phyloP scores from a whole-genome alignment of 2,113 vertebrate species.

The Arothron firmamentum region DNA sequence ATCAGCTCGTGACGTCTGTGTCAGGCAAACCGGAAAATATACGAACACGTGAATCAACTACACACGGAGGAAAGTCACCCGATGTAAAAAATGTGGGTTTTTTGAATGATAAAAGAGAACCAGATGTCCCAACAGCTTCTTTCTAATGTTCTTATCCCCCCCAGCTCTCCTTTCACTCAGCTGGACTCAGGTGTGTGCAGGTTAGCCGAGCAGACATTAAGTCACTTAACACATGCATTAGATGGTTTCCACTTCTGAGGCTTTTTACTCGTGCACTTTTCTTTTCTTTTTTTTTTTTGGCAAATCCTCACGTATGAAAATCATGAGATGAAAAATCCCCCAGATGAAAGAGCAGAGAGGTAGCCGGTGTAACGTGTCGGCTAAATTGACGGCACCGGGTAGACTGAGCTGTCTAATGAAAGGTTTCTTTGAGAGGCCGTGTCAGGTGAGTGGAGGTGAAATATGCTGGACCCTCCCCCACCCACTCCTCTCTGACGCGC shows the following conservation, averaged over 20 bases:
- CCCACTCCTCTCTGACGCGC: constrained; percentile 13
- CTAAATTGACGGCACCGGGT: constrained; percentile 56
- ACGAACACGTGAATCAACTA: too few species aligned
- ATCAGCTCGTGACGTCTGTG: too few species aligned
- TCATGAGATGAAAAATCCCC: constrained; percentile 60
- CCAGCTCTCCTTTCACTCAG: too few species aligned
- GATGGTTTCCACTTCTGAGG: constrained; percentile 44
- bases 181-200: too few species aligned
- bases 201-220: constrained; percentile 12
- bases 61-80: too few species aligned
- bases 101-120: too few species aligned
- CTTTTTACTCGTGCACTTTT: constrained; percentile 25
- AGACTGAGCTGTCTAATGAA: constrained; percentile 65
- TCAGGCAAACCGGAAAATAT: too few species aligned
- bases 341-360: constrained; percentile 59
- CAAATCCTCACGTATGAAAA: constrained; percentile 51
- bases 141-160: too few species aligned
- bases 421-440: constrained; percentile 68
- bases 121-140: too few species aligned
- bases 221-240: constrained; percentile 52
- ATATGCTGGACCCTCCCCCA: constrained; percentile 32
- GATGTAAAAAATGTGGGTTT: too few species aligned
- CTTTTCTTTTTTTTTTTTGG: constrained; percentile 46
- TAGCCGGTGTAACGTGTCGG: constrained; percentile 61
- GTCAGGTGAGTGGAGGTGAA: constrained; percentile 70